These are phyloP conservation scores for Iphiclides podalirius DNA, from an alignment of 2,888 invertebrate genomes.

Conservation along the genomic window DNA sequence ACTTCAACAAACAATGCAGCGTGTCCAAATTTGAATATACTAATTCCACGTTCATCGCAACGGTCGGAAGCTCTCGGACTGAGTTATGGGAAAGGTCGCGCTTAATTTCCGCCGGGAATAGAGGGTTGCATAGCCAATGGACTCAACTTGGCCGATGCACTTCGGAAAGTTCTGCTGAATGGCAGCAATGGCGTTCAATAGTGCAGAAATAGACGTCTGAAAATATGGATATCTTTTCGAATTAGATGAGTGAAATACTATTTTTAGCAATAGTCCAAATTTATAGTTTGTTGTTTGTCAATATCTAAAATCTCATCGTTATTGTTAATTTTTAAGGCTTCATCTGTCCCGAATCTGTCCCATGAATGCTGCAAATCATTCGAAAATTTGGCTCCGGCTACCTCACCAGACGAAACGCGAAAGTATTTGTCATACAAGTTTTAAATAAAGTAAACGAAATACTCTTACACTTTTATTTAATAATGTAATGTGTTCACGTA, in stretches of 20 bases:
- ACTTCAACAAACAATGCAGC: background rate
- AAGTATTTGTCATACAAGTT: no score
- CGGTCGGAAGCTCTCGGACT: background rate
- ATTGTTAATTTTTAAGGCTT: no score
- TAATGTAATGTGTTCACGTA: no score
- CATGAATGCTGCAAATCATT: no score
- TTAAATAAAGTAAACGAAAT: no score
- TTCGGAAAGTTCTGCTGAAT: background rate
- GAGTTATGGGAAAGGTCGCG: slow-evolving; percentile 2
- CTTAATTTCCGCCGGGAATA: slow-evolving; percentile 3
- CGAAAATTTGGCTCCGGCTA: no score
- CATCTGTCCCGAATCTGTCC: no score
- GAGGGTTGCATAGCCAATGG: slow-evolving; percentile 1
- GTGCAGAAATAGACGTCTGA: background rate
- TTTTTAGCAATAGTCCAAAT: background rate
- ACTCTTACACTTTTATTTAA: no score
- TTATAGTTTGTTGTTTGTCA: no score
- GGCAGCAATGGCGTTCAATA: background rate
- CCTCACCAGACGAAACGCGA: no score
- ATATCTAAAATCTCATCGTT: no score
- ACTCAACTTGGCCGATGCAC: background rate
- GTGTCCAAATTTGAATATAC: background rate
- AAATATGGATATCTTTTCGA: background rate
- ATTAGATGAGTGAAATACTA: background rate
- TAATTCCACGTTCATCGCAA: background rate